Conservation (phyloP, 2,113 vertebrate species). For the Connochaetes taurinus region DNA sequence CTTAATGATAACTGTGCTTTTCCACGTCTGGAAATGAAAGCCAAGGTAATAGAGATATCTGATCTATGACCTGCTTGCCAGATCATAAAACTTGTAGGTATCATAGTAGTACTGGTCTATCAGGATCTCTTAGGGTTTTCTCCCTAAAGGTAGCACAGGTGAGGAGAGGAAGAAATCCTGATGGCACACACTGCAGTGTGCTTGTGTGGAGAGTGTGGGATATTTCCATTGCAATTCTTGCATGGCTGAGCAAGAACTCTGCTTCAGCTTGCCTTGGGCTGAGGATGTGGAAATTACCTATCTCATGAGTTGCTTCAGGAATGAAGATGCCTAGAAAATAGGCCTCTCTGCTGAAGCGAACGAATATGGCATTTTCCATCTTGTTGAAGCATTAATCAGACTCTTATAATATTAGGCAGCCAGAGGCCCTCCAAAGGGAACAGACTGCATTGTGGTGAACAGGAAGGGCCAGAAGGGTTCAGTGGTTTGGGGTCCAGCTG, state of each 20-base stretch:
- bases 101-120: background rate
- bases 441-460: background rate
- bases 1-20: background rate
- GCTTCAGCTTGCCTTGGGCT: background rate
- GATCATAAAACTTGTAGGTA: background rate
- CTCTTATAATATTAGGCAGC: background rate
- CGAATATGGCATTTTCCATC: background rate
- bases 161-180: background rate
- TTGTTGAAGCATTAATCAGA: background rate
- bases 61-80: background rate
- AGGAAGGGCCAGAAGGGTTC: background rate
- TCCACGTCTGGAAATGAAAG: background rate
- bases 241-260: background rate
- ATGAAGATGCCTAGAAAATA: background rate
- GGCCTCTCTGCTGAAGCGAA: background rate
- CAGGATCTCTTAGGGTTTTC: background rate
- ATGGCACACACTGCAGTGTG: rapidly evolving
- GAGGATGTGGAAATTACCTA: background rate
- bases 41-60: background rate
- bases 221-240: background rate
- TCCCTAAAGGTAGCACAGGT: background rate
- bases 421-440: background rate
- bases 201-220: background rate
- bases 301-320: background rate
- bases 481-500: background rate